Evolutionary conservation across 2,113 vertebrate species (phyloP).

Genomic region (Eolophus roseicapilla): DNA sequence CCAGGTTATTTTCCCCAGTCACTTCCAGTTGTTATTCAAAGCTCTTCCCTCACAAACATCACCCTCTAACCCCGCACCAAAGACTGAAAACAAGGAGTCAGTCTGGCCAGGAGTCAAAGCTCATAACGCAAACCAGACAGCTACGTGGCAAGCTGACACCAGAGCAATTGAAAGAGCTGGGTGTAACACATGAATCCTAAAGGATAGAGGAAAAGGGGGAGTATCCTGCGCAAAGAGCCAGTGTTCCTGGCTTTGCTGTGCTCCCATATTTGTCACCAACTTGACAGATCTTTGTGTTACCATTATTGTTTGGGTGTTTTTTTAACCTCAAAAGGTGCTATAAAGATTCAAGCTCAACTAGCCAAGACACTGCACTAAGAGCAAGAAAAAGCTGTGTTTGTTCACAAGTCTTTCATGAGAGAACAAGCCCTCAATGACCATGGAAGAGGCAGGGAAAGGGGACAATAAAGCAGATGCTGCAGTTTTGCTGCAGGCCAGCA

Average conservation of each 20-base stretch:
- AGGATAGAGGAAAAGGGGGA: background rate
- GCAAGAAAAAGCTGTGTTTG: background rate
- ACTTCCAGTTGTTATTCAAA: background rate
- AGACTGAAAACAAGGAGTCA: background rate
- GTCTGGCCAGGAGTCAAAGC: background rate
- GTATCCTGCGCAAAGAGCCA: background rate
- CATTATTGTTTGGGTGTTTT: background rate
- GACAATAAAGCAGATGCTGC: background rate
- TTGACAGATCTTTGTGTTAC: background rate
- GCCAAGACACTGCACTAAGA: background rate
- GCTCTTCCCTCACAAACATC: background rate
- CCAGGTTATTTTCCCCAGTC: background rate
- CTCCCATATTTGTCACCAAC: background rate
- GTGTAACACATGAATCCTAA: background rate
- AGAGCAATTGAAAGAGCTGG: background rate
- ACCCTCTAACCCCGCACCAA: background rate
- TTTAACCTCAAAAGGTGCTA: background rate
- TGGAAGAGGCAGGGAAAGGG: background rate
- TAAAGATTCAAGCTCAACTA: background rate
- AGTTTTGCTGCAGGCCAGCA: constrained; percentile 21
- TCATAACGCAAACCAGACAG: background rate
- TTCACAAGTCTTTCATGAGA: background rate
- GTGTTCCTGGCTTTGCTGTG: background rate
- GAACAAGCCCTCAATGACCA: background rate
- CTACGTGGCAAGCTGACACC: background rate